A percentile compares a stretch with the other conserved stretches of the same genome.
These are phyloP conservation scores for Parazoanthus swiftii DNA, from an alignment of 92 coral and sea anemone genomes.

Conservation along the genomic window DNA sequence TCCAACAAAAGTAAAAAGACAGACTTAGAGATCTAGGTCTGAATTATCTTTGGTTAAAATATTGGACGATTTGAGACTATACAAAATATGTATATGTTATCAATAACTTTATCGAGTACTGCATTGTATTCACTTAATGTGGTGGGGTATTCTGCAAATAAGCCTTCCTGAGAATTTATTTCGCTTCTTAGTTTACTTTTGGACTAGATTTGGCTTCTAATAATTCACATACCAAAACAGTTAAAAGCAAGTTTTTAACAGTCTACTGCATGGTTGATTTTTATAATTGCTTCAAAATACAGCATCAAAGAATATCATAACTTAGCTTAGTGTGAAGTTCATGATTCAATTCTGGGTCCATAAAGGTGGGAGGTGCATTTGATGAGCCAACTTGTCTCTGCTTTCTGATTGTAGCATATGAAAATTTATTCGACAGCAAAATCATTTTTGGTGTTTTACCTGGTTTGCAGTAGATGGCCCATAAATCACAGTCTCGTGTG, in stretches of 20 bases:
- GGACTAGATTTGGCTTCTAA: neutral
- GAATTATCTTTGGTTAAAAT: too few species aligned
- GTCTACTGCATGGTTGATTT: too few species aligned
- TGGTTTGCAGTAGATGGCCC: constrained; percentile 15
- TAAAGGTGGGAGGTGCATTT: neutral
- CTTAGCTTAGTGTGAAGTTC: neutral
- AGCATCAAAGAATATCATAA: neutral
- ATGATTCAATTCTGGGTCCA: neutral
- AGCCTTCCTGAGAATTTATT: neutral
- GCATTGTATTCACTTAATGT: neutral
- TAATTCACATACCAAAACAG: neutral
- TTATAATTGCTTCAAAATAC: neutral
- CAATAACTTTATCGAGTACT: neutral
- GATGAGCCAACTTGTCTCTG: constrained; percentile 15
- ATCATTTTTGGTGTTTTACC: too few species aligned
- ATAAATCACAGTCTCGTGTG: constrained; percentile 31
- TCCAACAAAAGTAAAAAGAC: too few species aligned
- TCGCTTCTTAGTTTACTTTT: neutral
- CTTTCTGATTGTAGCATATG: too few species aligned
- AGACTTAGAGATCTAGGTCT: too few species aligned
- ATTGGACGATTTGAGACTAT: too few species aligned
- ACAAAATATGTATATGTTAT: too few species aligned
- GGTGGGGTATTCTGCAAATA: neutral
- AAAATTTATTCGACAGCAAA: too few species aligned
- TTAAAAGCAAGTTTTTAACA: too few species aligned